Evolutionary conservation across 2,888 invertebrate genomes (phyloP).

Genomic region (Drosophila villosipedis): DNA sequence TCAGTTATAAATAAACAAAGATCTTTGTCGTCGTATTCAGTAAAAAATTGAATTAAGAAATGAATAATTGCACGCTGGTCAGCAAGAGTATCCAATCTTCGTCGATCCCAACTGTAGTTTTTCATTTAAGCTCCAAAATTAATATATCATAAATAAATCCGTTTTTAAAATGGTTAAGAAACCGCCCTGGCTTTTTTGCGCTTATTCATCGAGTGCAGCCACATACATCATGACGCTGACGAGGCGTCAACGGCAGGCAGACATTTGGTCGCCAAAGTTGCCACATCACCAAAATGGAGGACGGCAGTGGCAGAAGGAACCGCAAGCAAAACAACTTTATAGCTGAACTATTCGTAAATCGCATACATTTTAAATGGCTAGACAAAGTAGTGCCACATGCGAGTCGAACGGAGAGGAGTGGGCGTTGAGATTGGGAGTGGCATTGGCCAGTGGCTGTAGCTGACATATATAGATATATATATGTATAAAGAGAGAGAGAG

Average conservation of each 20-base stretch:
- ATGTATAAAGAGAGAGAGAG: neutral
- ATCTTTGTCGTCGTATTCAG: neutral
- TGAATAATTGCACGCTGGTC: neutral
- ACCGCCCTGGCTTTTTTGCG: constrained; percentile 1
- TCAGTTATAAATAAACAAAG: no score
- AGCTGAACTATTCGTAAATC: constrained; percentile 44
- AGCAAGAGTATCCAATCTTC: neutral
- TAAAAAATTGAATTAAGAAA: neutral
- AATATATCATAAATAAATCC: constrained; percentile 8
- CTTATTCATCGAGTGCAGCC: constrained; percentile 33
- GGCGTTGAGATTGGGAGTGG: neutral
- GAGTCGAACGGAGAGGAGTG: constrained; percentile 2
- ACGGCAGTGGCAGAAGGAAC: neutral
- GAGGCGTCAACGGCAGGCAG: constrained; percentile 69
- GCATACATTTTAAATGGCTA: constrained; percentile 54
- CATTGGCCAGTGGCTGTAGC: neutral
- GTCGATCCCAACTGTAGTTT: neutral
- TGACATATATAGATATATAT: neutral
- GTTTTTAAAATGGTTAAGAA: constrained; percentile 3
- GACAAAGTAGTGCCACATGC: constrained; percentile 53
- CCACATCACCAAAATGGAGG: constrained; percentile 3
- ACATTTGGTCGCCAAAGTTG: constrained; percentile 52
- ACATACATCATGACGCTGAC: constrained; percentile 73
- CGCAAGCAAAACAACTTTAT: constrained; percentile 39
- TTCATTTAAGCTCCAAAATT: neutral